Evolutionary conservation across 2,888 invertebrate genomes (phyloP).

Genomic region (Xanthorhoe designata): DNA sequence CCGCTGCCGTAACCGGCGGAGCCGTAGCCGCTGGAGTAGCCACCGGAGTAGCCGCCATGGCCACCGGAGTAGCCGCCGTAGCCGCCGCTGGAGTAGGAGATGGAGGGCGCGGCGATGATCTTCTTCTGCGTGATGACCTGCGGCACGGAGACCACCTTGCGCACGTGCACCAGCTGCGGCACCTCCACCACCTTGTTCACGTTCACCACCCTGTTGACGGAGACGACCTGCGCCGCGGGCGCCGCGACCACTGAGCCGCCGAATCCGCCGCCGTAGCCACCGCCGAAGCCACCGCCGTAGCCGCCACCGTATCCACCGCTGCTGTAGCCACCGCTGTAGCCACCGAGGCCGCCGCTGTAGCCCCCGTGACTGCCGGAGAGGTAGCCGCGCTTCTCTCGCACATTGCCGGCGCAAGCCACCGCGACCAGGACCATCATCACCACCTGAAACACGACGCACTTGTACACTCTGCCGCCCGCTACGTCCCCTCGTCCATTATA

Average conservation of each 20-base stretch:
- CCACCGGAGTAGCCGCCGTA: slow-evolving; percentile 8
- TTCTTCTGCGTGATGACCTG: slow-evolving; percentile 45
- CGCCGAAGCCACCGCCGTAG: slow-evolving; percentile 41
- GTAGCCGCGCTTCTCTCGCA: slow-evolving; percentile 49
- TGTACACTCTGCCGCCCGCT: background rate
- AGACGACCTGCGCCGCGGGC: slow-evolving; percentile 50
- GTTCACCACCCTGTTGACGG: slow-evolving; percentile 57
- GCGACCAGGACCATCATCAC: slow-evolving; percentile 36
- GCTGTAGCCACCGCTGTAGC: slow-evolving; percentile 35
- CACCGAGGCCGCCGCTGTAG: slow-evolving; percentile 38
- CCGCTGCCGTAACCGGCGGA: slow-evolving; percentile 26
- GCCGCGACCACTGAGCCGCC: slow-evolving; percentile 39
- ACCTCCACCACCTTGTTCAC: slow-evolving; percentile 54
- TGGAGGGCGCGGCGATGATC: slow-evolving; percentile 39
- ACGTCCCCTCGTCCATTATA: background rate
- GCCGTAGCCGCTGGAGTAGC: slow-evolving; percentile 26
- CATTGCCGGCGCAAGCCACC: slow-evolving; percentile 45
- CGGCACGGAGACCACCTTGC: slow-evolving; percentile 48
- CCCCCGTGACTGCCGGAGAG: slow-evolving; percentile 31
- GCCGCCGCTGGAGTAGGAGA: slow-evolving; percentile 28
- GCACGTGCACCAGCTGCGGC: slow-evolving; percentile 52
- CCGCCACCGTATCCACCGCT: slow-evolving; percentile 35
- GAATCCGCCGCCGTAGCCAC: slow-evolving; percentile 37
- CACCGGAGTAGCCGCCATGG: slow-evolving; percentile 26
- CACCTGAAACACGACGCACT: slow-evolving; percentile 40